Base-by-base conservation (phyloP, 2,797 vertebrate species). In the Sciaenops ocellatus region DNA sequence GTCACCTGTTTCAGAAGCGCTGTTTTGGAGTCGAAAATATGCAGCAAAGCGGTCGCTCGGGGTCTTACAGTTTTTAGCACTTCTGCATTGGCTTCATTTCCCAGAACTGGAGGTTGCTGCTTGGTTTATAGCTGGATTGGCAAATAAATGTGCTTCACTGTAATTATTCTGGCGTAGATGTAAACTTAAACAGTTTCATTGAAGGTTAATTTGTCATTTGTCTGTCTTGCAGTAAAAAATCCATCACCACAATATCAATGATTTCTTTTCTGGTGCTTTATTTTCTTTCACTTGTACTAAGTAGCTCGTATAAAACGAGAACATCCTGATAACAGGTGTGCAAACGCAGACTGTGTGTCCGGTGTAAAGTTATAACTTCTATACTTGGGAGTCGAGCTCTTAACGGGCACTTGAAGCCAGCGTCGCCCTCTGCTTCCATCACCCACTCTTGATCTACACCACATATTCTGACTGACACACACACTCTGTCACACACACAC, bases 381-480 rank as follows among this genome's bases (percentile, higher is more conserved):
- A n/a, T 41, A 16, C 16, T 67, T 54, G 24, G 9, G 6, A 62
- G 30, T 18, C 47, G 46, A 67, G 48, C 42, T 68, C 46, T 18
- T 1, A 20, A 80, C 48, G 60, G 62, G 28, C 59, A 51, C 51
- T 70, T 3, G 8, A 73, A 30, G 65, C n/a, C 52, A 61, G 69
- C 48, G n/a, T 68, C 2, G 4, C 65, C 56, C 78, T 57, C 57
- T 42, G 38, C 71, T 57, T 61, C 68, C 57, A 24, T 65, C 62
- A 48, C 41, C 59, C 69, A 28, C 67, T 75, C 66, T 60, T 51
- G 51, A 73, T 65, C 74, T 61, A 5, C 60, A 68, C 60, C 79
- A 76, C 84, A 76, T 69, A 79, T 85, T 75, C 50, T 86, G 69
- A 81, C 42, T 79, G 69, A 73, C 80, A 82, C 71, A 69, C 74